Base-by-base conservation (phyloP, 92 coral and sea anemone species). In the Palythoa caribaeorum region DNA sequence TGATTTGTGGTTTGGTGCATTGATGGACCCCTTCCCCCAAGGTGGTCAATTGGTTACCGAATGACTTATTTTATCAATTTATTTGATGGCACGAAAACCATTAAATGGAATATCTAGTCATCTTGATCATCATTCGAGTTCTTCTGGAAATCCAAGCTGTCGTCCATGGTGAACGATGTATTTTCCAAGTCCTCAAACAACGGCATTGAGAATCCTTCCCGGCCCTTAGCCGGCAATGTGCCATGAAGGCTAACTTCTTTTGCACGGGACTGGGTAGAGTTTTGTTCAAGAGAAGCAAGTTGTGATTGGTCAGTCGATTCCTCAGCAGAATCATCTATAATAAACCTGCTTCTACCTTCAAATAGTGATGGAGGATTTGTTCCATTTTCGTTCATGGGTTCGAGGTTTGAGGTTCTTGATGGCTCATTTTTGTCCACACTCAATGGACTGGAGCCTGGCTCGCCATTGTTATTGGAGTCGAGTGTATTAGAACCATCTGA, bases 161-260 rank as follows among this genome's bases (percentile, higher is more conserved):
- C 86, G 3, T 81, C 86, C 86, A 81, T 6, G 20, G 75, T 66
- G 66, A 81, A 81, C 38, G 86, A 81, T 13, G 62, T 81, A 59
- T 59, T 81, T 48, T 81, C 86, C n/a, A 66, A 38, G 48, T 81
- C 86, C 62, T 81, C 86, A 66, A 81, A 81, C 75, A 81, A 66
- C 10, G 86, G 86, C 76, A 81, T 5, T 10, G 86, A 81, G 9
- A 81, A 35, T 39, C 76, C 14, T 47, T 37, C 35, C 47, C 12
- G 28, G 28, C 28, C 35, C 60, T 68, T 28, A 47, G n/a, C 63
- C n/a, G 28, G 59, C 63, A 66, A 47, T 2, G 57, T 15, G 3
- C 20, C 76, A 1, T 21, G 9, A 28, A 15, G 2, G 11, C 11
- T 17, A 47, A 9, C 48, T 65, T 81, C 62, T 40, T 57, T 53